Base-by-base conservation (phyloP, 2,113 vertebrate species). In the Scomber japonicus region DNA sequence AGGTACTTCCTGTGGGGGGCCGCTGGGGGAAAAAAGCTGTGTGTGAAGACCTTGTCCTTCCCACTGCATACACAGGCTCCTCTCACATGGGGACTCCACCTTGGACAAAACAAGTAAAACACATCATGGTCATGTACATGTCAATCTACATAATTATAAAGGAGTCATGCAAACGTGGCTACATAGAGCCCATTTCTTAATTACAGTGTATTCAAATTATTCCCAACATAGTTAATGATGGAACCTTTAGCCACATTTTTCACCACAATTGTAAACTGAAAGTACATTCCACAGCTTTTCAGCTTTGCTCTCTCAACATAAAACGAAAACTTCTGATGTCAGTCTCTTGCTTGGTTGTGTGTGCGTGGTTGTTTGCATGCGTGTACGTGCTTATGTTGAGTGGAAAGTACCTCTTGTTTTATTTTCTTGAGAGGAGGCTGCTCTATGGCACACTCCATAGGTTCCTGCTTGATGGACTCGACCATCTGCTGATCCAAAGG, bases 351-450 rank as follows among this genome's bases (percentile, higher is more conserved):
- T 27, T 27, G 24, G 24, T 27, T 27, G 24, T 27, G 35, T 56
- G 40, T 59, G 49, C 5, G 9, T 46, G 21, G 30, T 59, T 65
- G 24, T 77, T 13, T 79, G 2, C 16, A 64, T 57, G 14, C 35
- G 16, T 31, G 15, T 71, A 57, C 0, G 24, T 59, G 49, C 15
- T 48, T 63, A 24, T 67, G 54, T 40, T 65, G 54, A 59, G 44
- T 78, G 69, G 10, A 79, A 88, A 91, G 91, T 92, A 98, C 98
- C 97, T 99, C 98, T 94, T 98, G 97, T 92, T 99, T 99, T 84
- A 99, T 99, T 93, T 99, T 99, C 91, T 99, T 99, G 78, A 98
- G 90, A 63, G 97, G 93, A 81, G 96, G 97, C 65, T 95, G 96
- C 19, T 97, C 97, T 10, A 98, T 96, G 55, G 95, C 94, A 87